Conservation (phyloP, 2,888 invertebrate species). For the Gasteruption jaculator region DNA sequence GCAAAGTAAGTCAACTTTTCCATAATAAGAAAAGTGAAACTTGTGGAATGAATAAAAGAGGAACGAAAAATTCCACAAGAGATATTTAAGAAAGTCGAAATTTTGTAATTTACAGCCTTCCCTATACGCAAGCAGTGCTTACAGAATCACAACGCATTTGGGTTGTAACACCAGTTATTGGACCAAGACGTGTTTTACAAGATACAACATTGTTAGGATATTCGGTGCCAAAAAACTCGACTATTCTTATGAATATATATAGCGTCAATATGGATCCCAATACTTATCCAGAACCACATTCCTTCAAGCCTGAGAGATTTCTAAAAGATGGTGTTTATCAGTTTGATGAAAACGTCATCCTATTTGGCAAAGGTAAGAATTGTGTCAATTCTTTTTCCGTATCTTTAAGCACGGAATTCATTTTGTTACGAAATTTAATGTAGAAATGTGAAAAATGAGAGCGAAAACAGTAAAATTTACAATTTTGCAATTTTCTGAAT, state of each 20-base stretch:
- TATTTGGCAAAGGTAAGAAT: conserved; percentile 51
- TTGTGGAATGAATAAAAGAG: background rate
- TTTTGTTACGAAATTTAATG: too few species aligned
- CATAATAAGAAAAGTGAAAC: background rate
- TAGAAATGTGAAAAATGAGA: too few species aligned
- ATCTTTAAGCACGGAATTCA: too few species aligned
- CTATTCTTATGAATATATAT: conserved; percentile 55
- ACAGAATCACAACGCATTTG: conserved; percentile 51
- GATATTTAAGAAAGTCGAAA: background rate
- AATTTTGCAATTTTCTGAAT: too few species aligned
- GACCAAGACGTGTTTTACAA: conserved; percentile 54
- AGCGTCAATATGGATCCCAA: conserved; percentile 58
- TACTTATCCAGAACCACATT: conserved; percentile 61
- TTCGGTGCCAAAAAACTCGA: conserved; percentile 55
- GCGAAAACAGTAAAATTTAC: too few species aligned
- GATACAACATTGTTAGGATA: conserved; percentile 58
- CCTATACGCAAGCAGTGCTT: conserved; percentile 53
- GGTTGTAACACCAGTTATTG: conserved; percentile 50
- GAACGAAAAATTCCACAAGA: background rate
- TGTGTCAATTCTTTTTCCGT: too few species aligned
- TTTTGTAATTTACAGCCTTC: conserved; percentile 50
- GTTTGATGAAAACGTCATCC: conserved; percentile 39
- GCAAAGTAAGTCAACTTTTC: conserved; percentile 44
- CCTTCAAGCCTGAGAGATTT: conserved; percentile 64
- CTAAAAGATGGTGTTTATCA: conserved; percentile 43